Conservation (phyloP, 1,140 invertebrate species). For the Temnothorax longispinosus region DNA sequence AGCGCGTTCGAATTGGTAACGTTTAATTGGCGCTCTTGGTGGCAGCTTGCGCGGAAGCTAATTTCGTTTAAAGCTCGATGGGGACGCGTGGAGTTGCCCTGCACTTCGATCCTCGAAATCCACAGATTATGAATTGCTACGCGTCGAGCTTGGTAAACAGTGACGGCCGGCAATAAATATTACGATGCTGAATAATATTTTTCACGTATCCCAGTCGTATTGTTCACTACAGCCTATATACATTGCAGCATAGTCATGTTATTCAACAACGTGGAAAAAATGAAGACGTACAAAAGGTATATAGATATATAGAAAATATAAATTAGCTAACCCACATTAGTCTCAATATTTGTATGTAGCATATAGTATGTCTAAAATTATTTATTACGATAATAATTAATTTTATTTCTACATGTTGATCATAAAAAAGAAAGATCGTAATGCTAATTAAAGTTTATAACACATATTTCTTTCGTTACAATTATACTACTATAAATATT, state of each 20-base stretch:
- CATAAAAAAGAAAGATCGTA: not conserved
- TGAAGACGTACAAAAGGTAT: not conserved
- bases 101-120: slow-evolving; percentile 4
- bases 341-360: not conserved
- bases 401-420: not conserved
- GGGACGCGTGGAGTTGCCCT: not conserved
- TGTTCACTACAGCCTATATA: too few species aligned
- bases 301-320: not conserved
- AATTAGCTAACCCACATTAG: not conserved
- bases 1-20: slow-evolving; percentile 64
- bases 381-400: slow-evolving; percentile 9
- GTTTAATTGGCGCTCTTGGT: slow-evolving; percentile 67
- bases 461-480: not conserved
- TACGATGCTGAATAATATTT: slow-evolving; percentile 2
- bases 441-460: not conserved
- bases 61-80: slow-evolving; percentile 46
- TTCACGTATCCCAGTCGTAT: not conserved
- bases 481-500: slow-evolving; percentile 1
- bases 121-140: slow-evolving; percentile 44
- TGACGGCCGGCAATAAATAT: slow-evolving; percentile 19
- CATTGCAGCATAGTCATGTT: not conserved
- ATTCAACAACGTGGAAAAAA: not conserved
- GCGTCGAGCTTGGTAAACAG: not conserved
- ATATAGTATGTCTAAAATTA: not conserved
- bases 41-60: slow-evolving; percentile 55